Evolutionary conservation across 2,888 invertebrate genomes (phyloP), one percentile per base, ranked within the genome.

Genomic region (Oscheius sp.): DNA sequence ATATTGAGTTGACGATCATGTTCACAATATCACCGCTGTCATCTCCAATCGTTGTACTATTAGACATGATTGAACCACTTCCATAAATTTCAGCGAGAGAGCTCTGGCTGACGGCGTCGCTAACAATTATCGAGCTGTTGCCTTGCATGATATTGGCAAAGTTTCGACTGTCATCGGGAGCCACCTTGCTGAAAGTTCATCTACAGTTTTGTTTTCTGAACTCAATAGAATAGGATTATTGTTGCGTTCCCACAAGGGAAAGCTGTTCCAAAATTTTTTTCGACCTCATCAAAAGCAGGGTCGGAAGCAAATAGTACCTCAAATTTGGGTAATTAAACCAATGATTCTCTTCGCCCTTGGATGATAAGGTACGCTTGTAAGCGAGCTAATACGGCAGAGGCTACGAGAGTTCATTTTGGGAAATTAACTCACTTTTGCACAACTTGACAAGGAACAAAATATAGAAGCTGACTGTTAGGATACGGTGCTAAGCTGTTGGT

Each of bases 381-480:
- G 7, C 3, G 42, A 42, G 42, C 3, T 7, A 42, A 7, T 42
- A 42, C 4, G 42, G 42, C 3, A 42, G 42, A 42, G 42, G 3
- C 4, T 42, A 7, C 4, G 42, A 42, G 3, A 42, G 42, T 5
- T 42, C 21, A 21, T 21, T 21, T 21, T 21, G 21, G 21, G 21
- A 21, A 50, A 21, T 48, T 10, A 35, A 63, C 63, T 55, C n/a
- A 68, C 68, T 55, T 33, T 13, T 37, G n/a, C 21, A 37, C 37
- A 21, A 55, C 42, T 37, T 53, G 35, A 55, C 68, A 68, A 11
- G 68, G 68, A 68, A 68, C 68, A 42, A 55, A 68, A 29, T 55
- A 68, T 1, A 68, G 55, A 9, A 68, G 37, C 13, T 68, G 68
- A n/a, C 53, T 53, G 9, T 35, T 32, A 1, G n/a, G 11, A 37